Conservation (phyloP, 1,140 invertebrate genomes). For the Camponotus vicinus region DNA sequence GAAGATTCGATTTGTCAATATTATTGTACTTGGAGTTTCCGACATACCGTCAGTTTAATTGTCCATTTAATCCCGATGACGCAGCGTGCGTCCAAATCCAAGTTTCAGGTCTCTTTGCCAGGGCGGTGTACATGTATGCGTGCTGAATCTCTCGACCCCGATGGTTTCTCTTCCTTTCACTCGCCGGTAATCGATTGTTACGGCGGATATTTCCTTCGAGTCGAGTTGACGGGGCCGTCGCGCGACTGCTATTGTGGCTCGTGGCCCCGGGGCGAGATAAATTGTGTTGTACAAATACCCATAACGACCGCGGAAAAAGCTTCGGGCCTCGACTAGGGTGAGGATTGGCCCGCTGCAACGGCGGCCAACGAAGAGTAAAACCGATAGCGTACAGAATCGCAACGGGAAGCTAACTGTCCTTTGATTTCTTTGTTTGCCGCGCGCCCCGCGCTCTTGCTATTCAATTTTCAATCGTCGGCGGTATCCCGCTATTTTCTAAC, state of each 20-base stretch:
- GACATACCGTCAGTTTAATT: slow-evolving; percentile 11
- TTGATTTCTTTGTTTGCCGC: slow-evolving; percentile 66
- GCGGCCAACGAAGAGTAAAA: slow-evolving; percentile 35
- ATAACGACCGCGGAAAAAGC: slow-evolving; percentile 62
- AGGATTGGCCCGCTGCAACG: slow-evolving; percentile 60
- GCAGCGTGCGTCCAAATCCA: slow-evolving; percentile 11
- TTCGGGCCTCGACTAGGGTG: slow-evolving; percentile 35
- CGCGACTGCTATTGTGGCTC: slow-evolving; percentile 67
- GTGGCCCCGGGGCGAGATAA: slow-evolving; percentile 71
- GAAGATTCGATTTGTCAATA: not conserved
- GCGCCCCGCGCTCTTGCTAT: slow-evolving; percentile 22
- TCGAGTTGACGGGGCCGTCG: slow-evolving; percentile 52
- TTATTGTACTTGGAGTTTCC: not conserved
- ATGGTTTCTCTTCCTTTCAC: slow-evolving; percentile 76
- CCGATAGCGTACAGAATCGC: slow-evolving; percentile 64
- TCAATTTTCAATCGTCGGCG: slow-evolving; percentile 36
- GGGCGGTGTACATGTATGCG: not conserved
- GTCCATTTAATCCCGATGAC: slow-evolving; percentile 45
- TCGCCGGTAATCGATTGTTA: slow-evolving; percentile 78
- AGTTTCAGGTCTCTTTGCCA: not conserved
- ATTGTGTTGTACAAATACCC: slow-evolving; percentile 80
- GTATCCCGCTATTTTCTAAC: slow-evolving; percentile 7
- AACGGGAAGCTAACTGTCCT: slow-evolving; percentile 68
- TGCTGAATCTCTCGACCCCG: slow-evolving; percentile 61
- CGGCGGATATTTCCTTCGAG: slow-evolving; percentile 68